Evolutionary conservation across 2,888 invertebrate species (phyloP).

Genomic region (Aphodius sticticus): DNA sequence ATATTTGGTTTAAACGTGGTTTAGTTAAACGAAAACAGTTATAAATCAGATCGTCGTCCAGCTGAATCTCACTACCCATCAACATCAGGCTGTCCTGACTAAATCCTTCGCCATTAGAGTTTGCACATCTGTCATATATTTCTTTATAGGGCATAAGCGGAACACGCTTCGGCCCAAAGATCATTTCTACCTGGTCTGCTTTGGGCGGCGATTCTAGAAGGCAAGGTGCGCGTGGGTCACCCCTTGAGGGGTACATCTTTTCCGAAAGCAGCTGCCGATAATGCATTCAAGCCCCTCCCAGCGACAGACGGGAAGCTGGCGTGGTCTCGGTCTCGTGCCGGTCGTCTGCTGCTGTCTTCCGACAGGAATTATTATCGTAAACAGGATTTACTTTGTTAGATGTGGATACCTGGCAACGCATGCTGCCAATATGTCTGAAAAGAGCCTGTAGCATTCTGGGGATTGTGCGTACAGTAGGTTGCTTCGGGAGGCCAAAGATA

Average conservation of each 20-base stretch:
- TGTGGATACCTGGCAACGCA: not conserved
- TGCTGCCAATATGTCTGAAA: not conserved
- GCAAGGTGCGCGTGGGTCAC: conserved; percentile 4
- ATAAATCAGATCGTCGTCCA: not conserved
- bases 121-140: not conserved
- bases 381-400: conserved; percentile 4
- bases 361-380: conserved; percentile 4
- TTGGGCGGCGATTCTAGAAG: not conserved
- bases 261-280: not conserved
- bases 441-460: not conserved
- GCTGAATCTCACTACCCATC: not conserved
- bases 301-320: not conserved
- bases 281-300: not conserved
- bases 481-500: no score
- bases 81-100: not conserved
- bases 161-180: not conserved
- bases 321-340: not conserved
- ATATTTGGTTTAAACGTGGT: no score
- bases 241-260: not conserved
- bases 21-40: not conserved
- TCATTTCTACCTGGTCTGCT: not conserved
- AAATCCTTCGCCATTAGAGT: not conserved
- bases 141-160: not conserved
- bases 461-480: not conserved
- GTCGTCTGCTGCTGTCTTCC: conserved; percentile 4